Base-by-base conservation (phyloP, 2,797 vertebrate species). In the Clarias laeviceps region DNA sequence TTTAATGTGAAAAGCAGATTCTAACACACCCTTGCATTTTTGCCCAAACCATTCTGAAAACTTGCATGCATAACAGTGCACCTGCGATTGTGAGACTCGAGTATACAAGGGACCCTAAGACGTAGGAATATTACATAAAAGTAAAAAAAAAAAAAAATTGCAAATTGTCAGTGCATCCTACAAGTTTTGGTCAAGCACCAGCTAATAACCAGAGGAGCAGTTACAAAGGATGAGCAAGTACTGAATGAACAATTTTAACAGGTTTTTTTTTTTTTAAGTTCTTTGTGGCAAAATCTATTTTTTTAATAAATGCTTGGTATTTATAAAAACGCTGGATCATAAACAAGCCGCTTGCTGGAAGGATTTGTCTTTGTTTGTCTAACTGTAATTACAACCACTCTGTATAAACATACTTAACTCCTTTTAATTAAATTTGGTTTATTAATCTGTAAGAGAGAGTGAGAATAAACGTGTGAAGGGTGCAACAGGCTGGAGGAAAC, bases 341-440 rank as follows among this genome's bases (percentile, higher is more conserved):
- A 18, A 64, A 80, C 37, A 64, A 50, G 24, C 50, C 11, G 20
- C 85, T 89, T 90, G 77, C 88, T 87, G 93, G 90, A 90, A 90
- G 91, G 93, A 91, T 89, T 90, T 79, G 84, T 91, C 90, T 94
- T 94, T 93, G 94, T 94, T 93, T 87, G 89, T 91, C 92, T 91
- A 89, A 88, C 90, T 88, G 92, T 93, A 92, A 95, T 94, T 94
- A 95, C 92, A 93, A 90, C 87, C 83, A 89, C 82, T 89, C 79
- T 88, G 90, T 90, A 91, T 89, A 86, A 90, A 91, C 90, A 91
- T 89, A 88, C 91, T 92, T 93, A 91, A 92, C 90, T 90, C 89
- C 86, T 89, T 93, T 90, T 93, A 91, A 94, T 95, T 95, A 93
- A 94, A 95, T 95, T 93, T 90, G 90, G 89, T 94, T 93, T 95